Evolutionary conservation across 2,888 invertebrate genomes (phyloP), one percentile per base, ranked within the genome.

Genomic region (Zelleria hepariella): DNA sequence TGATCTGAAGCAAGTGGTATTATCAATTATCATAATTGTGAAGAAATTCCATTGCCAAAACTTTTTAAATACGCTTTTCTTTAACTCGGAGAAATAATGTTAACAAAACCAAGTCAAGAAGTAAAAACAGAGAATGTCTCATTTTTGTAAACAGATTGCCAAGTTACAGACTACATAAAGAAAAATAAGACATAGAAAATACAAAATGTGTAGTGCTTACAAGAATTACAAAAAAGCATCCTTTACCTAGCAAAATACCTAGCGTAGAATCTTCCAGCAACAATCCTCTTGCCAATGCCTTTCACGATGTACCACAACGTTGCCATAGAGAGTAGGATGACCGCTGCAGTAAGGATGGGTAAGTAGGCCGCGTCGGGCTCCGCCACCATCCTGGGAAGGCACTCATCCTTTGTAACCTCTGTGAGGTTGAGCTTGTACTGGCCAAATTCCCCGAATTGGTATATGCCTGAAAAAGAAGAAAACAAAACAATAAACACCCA

Each of bases 251-350:
- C 85, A 69, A 88, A 83, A 62, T 85, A 83, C 63, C 82, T 79
- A 1, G 85, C 80, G 63, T 87, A 86, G 1, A 85, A 49, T 20
- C 87, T 69, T 7, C 86, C 81, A 32, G 89, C 86, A 1, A 82
- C 70, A 3, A 89, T 63, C 58, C 83, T 69, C 66, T 86, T 88
- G 23, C 83, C 82, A 2, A 88, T 83, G 0, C 78, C 86, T 64
- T 89, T 89, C 32, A 87, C 68, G 58, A 89, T 69, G 64, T 89
- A 89, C 89, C 89, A 89, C 52, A 88, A 69, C 0, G 89, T 89
- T 10, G 89, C 89, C 85, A 89, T 86, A 3, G 82, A 78, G 64
- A 89, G 69, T 8, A 89, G 71, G 7, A 84, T 80, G 32, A 89
- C 85, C 0, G 83, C 78, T 0, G 86, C 77, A 0, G 85, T 86